phyloP scores from a whole-genome alignment of 2,888 invertebrate genomes.

The Drosophila atroscutellata region DNA sequence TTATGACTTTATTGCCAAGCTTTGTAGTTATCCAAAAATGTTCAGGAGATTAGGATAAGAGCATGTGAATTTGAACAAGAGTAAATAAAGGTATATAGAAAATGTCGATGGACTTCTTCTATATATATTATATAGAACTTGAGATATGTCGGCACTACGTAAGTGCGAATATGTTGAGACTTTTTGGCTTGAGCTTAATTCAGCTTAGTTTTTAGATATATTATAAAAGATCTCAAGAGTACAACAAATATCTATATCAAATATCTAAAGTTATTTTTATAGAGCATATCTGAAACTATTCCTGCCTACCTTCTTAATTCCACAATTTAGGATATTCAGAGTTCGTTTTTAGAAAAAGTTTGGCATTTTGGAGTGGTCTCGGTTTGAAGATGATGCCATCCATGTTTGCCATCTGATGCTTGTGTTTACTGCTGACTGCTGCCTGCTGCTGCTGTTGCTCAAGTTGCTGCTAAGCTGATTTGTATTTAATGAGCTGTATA shows the following conservation, averaged over 20 bases:
- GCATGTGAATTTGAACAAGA: background rate
- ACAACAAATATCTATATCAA: background rate
- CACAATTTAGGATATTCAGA: constrained; percentile 2
- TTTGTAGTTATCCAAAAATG: constrained; percentile 2
- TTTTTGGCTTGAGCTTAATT: background rate
- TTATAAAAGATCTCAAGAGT: background rate
- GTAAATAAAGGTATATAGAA: background rate
- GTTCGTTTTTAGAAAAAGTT: constrained; percentile 13
- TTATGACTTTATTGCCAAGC: constrained; percentile 24
- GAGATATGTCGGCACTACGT: background rate
- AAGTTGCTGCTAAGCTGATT: constrained; percentile 71
- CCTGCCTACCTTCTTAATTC: background rate
- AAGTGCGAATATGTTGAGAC: background rate
- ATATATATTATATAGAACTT: too few species aligned
- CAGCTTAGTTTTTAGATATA: background rate
- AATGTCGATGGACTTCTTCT: background rate
- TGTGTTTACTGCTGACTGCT: background rate
- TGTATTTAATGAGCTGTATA: constrained; percentile 76
- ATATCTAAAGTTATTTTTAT: background rate
- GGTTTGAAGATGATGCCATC: constrained; percentile 22
- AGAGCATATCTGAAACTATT: background rate
- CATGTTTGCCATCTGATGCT: constrained; percentile 33
- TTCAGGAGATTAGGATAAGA: background rate
- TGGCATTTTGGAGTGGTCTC: constrained; percentile 8
- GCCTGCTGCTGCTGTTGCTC: constrained; percentile 32